Percentiles rank a stretch among this genome's conserved stretches.
phyloP scores from a whole-genome alignment of 2,888 invertebrate genomes.

The Ceraclea dissimilis region DNA sequence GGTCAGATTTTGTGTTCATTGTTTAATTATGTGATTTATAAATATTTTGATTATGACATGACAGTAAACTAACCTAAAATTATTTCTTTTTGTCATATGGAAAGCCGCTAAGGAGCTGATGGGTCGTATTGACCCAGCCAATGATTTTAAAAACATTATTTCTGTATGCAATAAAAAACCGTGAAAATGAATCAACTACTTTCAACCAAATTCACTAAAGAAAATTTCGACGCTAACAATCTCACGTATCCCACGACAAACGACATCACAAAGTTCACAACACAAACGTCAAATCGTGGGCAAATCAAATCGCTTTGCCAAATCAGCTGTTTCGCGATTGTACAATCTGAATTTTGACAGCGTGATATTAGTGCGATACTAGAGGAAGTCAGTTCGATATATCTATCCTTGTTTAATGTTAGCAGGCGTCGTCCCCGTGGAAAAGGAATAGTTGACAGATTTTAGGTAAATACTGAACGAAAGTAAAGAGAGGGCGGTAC shows the following conservation, averaged over 20 bases:
- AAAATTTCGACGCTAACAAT: neutral
- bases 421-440: neutral
- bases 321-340: conserved; percentile 24
- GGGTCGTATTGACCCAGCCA: conserved; percentile 13
- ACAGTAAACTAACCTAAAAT: conserved; percentile 20
- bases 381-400: neutral
- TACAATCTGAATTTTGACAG: conserved; percentile 12
- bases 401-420: conserved; percentile 14
- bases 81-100: conserved; percentile 14
- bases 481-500: conserved; percentile 14
- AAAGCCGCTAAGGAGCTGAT: conserved; percentile 17
- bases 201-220: too few species aligned
- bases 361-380: conserved; percentile 7
- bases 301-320: neutral
- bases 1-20: too few species aligned
- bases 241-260: conserved; percentile 11
- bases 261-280: neutral
- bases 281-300: neutral
- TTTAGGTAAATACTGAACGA: conserved; percentile 13
- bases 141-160: conserved; percentile 18
- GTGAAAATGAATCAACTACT: too few species aligned
- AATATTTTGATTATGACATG: too few species aligned
- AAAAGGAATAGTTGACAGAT: conserved; percentile 6
- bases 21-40: too few species aligned
- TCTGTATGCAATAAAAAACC: too few species aligned